A percentile compares a stretch with the other conserved stretches of the same genome.
These are phyloP conservation scores for Artibeus jamaicensis DNA, from an alignment of 2,797 vertebrate genomes.

Conservation along the genomic window DNA sequence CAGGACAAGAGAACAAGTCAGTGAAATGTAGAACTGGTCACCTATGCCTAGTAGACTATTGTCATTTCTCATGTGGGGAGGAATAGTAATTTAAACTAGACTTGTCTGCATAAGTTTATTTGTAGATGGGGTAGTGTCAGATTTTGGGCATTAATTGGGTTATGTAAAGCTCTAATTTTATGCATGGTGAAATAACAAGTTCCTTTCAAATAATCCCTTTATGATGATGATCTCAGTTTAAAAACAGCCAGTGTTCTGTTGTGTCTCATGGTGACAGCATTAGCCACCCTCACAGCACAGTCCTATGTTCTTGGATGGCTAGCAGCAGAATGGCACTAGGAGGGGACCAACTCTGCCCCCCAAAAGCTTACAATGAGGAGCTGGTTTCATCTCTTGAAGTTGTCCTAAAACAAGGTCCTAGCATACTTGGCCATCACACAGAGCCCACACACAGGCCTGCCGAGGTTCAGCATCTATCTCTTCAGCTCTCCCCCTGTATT, in stretches of 20 bases:
- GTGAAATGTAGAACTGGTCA: not conserved
- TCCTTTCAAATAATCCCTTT: not conserved
- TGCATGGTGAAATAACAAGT: not conserved
- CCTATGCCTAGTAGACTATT: not conserved
- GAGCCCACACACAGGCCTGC: not conserved
- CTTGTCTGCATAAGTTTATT: not conserved
- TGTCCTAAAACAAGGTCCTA: not conserved
- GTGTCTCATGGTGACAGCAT: not conserved
- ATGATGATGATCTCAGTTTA: not conserved
- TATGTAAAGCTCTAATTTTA: not conserved
- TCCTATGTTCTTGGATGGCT: not conserved
- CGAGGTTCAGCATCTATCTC: not conserved
- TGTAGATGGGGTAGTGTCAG: not conserved
- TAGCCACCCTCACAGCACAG: not conserved
- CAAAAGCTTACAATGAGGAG: not conserved
- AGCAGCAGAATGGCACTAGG: not conserved
- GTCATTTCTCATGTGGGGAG: not conserved
- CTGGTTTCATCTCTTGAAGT: not conserved
- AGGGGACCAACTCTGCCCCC: no score
- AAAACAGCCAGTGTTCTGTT: not conserved
- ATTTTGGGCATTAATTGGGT: not conserved
- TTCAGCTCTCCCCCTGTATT: not conserved
- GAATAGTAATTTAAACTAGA: not conserved
- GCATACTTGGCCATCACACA: not conserved
- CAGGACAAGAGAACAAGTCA: not conserved